Evolutionary conservation across 2,888 invertebrate species (phyloP), one percentile per base, ranked within the genome.

Genomic region (Bellardia pandia): DNA sequence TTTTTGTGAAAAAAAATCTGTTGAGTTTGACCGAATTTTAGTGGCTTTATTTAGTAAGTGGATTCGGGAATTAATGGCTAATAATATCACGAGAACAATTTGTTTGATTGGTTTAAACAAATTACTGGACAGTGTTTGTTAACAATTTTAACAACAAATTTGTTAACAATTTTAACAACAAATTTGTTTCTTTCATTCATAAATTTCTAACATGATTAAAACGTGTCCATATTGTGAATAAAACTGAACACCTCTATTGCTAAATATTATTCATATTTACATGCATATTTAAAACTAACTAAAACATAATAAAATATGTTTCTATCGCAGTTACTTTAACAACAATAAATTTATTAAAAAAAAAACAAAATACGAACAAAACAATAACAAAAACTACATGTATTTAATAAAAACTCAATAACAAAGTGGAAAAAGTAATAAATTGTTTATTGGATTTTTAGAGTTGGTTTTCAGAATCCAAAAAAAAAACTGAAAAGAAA

Each of bases 401-500:
- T 66, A 62, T 71, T 81, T 72, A 69, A 74, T 58, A 84, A 76
- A 84, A 84, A 68, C 48, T 74, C 56, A 76, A 72, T 66, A 66
- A 58, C 68, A 68, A 80, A 84, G 48, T 58, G 53, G 62, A 75
- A 79, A 78, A 80, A 76, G 53, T 64, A 87, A 84, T 81, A 85
- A 87, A 87, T 84, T 84, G 84, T 87, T 87, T 84, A 87, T 84
- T 85, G 84, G 84, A 81, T 81, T 74, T 84, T 77, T 45, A 53
- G 58, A 66, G 74, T 64, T 75, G 69, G 42, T 33, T 85, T 83
- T 62, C 51, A 53, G 62, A 83, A 83, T 37, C 56, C 16, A 66
- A 42, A 11, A 51, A 37, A 7, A 42, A 33, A 53, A 30, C 37
- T 6, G 11, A 2, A n/a, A 51, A 14, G 48, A 51, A 23, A 13